Evolutionary conservation across 2,888 invertebrate genomes (phyloP).

Genomic region (Campopleginae sp.): DNA sequence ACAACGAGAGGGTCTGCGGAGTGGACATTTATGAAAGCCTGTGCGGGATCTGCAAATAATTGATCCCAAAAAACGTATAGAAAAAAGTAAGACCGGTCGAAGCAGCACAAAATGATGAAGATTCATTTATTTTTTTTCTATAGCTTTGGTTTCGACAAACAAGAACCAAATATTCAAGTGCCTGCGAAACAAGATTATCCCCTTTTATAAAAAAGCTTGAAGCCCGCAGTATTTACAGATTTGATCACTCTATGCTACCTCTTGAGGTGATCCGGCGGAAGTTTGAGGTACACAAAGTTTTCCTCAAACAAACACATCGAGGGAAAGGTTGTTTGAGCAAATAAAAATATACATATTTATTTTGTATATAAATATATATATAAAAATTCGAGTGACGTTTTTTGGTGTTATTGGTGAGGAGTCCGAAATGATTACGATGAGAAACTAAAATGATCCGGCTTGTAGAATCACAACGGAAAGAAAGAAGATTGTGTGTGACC

Average conservation of each 20-base stretch:
- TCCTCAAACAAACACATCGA: constrained; percentile 66
- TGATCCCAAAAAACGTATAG: constrained; percentile 79
- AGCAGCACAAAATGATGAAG: constrained; percentile 81
- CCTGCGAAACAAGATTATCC: neutral
- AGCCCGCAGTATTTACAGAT: neutral
- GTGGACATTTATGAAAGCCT: constrained; percentile 67
- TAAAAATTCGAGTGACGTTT: constrained; percentile 11
- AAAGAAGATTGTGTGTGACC: constrained; percentile 45
- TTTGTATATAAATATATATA: constrained; percentile 5
- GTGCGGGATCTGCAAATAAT: constrained; percentile 82
- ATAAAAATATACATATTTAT: constrained; percentile 32
- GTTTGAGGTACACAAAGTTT: constrained; percentile 60
- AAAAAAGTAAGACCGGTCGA: constrained; percentile 72
- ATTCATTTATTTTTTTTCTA: constrained; percentile 47
- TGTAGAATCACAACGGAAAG: constrained; percentile 62
- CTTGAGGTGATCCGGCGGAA: constrained; percentile 68
- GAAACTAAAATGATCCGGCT: constrained; percentile 46
- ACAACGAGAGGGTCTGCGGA: constrained; percentile 49
- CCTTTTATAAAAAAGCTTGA: neutral
- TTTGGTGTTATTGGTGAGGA: constrained; percentile 34
- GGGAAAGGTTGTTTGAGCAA: constrained; percentile 64
- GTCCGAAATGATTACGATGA: constrained; percentile 39
- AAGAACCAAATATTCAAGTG: neutral
- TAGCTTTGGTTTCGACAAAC: neutral
- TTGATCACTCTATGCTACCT: constrained; percentile 81